These are phyloP conservation scores for Meriones psammophilus DNA, from an alignment of 2,797 vertebrate genomes.

Conservation along the genomic window DNA sequence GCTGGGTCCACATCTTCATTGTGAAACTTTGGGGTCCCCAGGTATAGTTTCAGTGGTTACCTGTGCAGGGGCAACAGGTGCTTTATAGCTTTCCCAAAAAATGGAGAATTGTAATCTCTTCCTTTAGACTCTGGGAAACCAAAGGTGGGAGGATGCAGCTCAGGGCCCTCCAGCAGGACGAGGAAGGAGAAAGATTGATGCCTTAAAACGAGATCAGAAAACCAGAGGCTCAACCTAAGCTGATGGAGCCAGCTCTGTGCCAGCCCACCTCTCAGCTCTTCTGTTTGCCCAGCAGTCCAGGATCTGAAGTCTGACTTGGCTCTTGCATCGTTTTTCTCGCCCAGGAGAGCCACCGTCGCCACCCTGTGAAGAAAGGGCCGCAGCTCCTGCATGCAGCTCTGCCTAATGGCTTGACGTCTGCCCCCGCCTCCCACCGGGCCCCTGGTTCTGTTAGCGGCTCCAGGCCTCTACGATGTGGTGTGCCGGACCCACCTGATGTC, in stretches of 20 bases:
- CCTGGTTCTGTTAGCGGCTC: fast-evolving
- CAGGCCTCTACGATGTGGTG: conserved; percentile 92
- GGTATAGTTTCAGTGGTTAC: background rate
- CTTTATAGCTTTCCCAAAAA: background rate
- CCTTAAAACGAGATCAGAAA: background rate
- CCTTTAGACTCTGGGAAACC: background rate
- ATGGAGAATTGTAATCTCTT: background rate
- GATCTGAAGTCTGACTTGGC: background rate
- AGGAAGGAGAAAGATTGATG: background rate
- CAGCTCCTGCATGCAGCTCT: conserved; percentile 61
- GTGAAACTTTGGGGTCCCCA: background rate
- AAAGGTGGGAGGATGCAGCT: background rate
- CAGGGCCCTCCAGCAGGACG: background rate
- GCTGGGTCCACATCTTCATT: background rate
- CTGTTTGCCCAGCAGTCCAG: background rate
- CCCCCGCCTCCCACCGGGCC: background rate
- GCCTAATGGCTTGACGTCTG: background rate
- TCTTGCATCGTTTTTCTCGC: background rate
- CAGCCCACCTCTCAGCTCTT: background rate
- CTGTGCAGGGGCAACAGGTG: background rate
- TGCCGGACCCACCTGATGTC: conserved; percentile 88
- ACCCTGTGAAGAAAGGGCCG: conserved; percentile 80
- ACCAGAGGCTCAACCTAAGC: background rate
- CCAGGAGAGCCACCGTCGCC: conserved; percentile 79
- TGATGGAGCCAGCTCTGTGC: background rate